Percentiles rank a stretch among this genome's conserved stretches.
Evolutionary conservation across 2,113 vertebrate species (phyloP).

Genomic region (Pterophyllum scalare): DNA sequence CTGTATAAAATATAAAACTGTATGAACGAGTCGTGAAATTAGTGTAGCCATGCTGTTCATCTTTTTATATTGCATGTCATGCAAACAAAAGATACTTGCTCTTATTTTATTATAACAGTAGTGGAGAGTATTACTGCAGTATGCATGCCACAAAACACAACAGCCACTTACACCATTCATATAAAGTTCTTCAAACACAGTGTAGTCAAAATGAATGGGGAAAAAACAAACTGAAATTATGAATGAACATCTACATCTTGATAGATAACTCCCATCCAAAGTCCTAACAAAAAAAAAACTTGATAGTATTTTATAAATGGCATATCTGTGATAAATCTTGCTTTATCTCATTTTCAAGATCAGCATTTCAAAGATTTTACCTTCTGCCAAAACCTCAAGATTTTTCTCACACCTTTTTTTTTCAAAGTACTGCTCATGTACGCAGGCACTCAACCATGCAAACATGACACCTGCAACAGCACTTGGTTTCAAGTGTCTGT

Average conservation of each 20-base stretch:
- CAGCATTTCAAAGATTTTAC: background rate
- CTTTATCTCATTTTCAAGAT: background rate
- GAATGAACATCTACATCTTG: background rate
- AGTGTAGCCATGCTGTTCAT: background rate
- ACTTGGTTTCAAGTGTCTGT: background rate
- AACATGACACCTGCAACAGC: constrained; percentile 40
- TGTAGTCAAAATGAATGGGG: background rate
- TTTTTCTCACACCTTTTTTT: constrained; percentile 21
- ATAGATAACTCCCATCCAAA: background rate
- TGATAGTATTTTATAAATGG: background rate
- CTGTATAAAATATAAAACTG: background rate
- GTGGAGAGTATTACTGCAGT: background rate
- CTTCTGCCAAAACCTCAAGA: constrained; percentile 29
- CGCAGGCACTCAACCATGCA: background rate
- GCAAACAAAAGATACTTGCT: background rate
- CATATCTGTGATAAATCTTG: constrained; percentile 44
- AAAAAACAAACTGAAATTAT: background rate
- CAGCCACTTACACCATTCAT: background rate
- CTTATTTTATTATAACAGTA: background rate
- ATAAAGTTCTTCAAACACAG: background rate
- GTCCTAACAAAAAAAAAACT: background rate
- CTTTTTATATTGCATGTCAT: background rate
- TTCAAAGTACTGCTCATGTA: background rate
- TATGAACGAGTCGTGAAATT: fast-evolving
- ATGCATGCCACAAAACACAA: background rate